Evolutionary conservation across 2,888 invertebrate species (phyloP), one percentile per base, ranked within the genome.

Genomic region (Tineola bisselliella): DNA sequence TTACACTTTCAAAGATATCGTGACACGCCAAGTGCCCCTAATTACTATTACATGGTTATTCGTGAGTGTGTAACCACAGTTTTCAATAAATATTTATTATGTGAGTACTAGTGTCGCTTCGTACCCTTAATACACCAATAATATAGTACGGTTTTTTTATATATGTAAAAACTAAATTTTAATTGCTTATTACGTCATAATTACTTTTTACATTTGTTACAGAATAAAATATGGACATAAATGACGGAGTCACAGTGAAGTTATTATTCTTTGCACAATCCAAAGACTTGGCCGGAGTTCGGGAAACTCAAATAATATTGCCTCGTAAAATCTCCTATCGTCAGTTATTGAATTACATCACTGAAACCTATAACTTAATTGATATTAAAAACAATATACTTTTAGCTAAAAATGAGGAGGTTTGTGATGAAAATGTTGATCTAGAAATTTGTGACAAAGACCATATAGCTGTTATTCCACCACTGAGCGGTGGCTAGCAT

Each of bases 401-500:
- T 44, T 69, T 98, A 62, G 94, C 97, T 0, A 81, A 94, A 59
- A 98, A 98, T 84, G 93, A 96, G 72, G 91, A 91, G 66, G 96
- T 95, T 67, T 89, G 92, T 64, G 79, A 86, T 61, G 81, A 89
- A 1, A 81, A 88, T 38, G 76, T 82, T 43, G 76, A 81, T 44
- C 76, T 94, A 44, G 73, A 81, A 18, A 77, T 95, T 6, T 88
- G 87, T 44, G 84, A 90, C 25, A 91, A 90, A 64, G 97, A 97
- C 87, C 93, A 92, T 77, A 89, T 98, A 64, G 98, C 97, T 64
- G 89, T 98, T 12, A 97, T 98, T 72, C 98, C 98, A 61, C 98
- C 98, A 0, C 88, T 98, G 60, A 97, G 97, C 81, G 97, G 97
- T 69, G 98, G 98, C 69, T 94, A 90, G 86, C 3, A 17, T 48